phyloP scores from a whole-genome alignment of 2,113 vertebrate species.

The Tympanuchus pallidicinctus region DNA sequence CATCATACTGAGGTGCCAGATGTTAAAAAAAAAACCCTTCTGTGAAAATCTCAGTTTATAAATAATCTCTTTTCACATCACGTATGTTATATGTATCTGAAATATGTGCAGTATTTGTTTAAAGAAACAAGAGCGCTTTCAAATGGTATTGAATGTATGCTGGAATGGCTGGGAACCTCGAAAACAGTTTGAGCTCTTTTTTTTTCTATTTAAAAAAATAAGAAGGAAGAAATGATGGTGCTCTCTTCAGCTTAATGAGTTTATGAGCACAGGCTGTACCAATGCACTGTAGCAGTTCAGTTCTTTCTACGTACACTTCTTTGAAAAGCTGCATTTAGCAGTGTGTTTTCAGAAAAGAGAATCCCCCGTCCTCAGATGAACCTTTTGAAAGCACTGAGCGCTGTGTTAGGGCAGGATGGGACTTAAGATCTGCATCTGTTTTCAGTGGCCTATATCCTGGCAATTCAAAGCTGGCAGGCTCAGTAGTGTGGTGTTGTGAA shows the following conservation, averaged over 20 bases:
- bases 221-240: neutral
- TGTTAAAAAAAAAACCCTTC: neutral
- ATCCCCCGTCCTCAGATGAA: rapidly evolving
- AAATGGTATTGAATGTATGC: neutral
- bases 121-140: neutral
- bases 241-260: neutral
- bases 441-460: neutral
- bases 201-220: neutral
- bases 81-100: neutral
- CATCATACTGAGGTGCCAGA: neutral
- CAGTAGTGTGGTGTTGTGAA: neutral
- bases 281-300: neutral
- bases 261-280: neutral
- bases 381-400: neutral
- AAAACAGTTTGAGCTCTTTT: neutral
- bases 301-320: neutral
- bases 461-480: neutral
- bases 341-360: neutral
- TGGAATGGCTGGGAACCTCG: neutral
- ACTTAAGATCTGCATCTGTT: neutral
- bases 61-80: neutral
- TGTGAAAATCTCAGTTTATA: neutral
- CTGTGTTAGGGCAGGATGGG: rapidly evolving
- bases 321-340: neutral
- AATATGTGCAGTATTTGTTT: neutral